These are phyloP conservation scores for Pseudomyrmex concolor DNA, from an alignment of 1,140 invertebrate genomes.

Conservation along the genomic window DNA sequence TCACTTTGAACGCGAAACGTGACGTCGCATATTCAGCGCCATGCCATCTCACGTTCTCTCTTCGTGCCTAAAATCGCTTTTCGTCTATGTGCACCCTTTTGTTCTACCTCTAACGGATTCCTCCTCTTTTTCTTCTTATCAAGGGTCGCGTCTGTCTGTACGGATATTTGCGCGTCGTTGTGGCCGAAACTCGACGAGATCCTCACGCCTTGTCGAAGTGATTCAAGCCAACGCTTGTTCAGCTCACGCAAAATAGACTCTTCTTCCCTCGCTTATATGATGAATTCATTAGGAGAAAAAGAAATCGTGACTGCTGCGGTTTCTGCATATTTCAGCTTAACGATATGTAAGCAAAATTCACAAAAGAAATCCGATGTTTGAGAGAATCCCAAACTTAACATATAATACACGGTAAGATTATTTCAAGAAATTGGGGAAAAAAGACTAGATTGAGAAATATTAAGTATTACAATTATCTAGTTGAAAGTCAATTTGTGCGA, in stretches of 20 bases:
- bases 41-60: not conserved
- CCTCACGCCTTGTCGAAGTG: slow-evolving; percentile 16
- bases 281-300: not conserved
- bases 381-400: not conserved
- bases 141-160: slow-evolving; percentile 11
- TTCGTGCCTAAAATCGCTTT: not conserved
- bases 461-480: too few relatives aligned
- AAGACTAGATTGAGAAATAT: too few relatives aligned
- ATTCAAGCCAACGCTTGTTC: slow-evolving; percentile 20
- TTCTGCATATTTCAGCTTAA: slow-evolving; percentile 12
- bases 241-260: not conserved
- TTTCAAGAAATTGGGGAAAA: too few relatives aligned
- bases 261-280: not conserved
- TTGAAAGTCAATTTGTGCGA: too few relatives aligned
- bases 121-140: slow-evolving; percentile 6
- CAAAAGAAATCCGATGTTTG: not conserved
- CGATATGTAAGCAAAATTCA: not conserved
- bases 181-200: not conserved
- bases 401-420: too few relatives aligned
- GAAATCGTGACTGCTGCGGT: not conserved
- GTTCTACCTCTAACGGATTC: not conserved
- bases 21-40: slow-evolving; percentile 48
- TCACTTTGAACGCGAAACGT: slow-evolving; percentile 38
- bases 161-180: slow-evolving; percentile 26
- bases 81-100: not conserved